These are phyloP conservation scores for Trachelus iudaicus DNA, from an alignment of 2,888 invertebrate species.

Conservation along the genomic window DNA sequence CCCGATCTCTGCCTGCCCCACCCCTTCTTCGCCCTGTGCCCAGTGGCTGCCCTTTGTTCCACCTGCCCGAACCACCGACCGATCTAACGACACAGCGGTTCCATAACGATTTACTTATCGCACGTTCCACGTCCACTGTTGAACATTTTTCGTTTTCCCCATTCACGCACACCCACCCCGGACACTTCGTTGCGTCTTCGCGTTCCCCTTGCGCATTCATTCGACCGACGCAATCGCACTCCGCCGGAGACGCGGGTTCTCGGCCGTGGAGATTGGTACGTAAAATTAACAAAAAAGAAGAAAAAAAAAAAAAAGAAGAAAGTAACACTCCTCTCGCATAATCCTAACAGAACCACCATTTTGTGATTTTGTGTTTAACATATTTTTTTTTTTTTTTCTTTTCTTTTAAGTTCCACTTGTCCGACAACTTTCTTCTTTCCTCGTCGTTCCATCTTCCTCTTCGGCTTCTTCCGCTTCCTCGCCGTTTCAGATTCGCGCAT, in stretches of 20 bases:
- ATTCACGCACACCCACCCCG: neutral
- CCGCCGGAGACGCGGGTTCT: neutral
- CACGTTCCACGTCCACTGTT: neutral
- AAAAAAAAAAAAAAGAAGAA: too few relatives aligned
- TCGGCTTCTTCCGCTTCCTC: conserved; percentile 11
- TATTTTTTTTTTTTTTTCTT: too few relatives aligned
- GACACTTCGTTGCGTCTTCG: neutral
- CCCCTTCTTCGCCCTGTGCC: neutral
- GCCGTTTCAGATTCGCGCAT: conserved; percentile 14
- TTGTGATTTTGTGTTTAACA: conserved; percentile 5
- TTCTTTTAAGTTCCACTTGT: neutral
- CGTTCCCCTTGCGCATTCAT: conserved; percentile 21
- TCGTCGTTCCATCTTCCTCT: conserved; percentile 11
- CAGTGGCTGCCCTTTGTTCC: neutral
- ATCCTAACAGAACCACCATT: conserved; percentile 1
- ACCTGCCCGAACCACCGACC: neutral
- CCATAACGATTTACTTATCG: neutral
- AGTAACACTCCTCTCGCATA: neutral
- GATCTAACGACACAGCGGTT: neutral
- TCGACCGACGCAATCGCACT: neutral
- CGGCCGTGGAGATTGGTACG: neutral
- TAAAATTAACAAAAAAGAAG: neutral
- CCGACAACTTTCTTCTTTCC: conserved; percentile 2
- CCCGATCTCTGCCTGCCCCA: too few relatives aligned
- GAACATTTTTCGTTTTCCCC: too few relatives aligned